Evolutionary conservation across 2,797 vertebrate species (phyloP).

Genomic region (Miichthys miiuy): DNA sequence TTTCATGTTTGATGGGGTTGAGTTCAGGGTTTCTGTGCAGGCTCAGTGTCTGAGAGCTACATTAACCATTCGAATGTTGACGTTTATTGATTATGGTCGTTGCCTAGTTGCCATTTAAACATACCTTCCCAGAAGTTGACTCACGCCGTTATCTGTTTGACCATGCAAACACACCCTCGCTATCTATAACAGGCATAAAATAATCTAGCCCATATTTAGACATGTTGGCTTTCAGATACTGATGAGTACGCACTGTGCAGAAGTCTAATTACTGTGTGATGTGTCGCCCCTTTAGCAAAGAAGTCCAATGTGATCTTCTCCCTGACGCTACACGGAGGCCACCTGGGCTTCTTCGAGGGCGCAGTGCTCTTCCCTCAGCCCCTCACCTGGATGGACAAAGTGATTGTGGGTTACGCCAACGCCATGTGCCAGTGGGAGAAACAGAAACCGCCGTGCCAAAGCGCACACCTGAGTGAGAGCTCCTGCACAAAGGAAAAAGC

Average conservation of each 20-base stretch:
- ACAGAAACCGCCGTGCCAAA: slow-evolving; percentile 94
- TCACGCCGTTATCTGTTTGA: slow-evolving; percentile 51
- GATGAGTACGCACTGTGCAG: neutral
- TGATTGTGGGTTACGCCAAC: slow-evolving; percentile 94
- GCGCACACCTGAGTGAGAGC: slow-evolving; percentile 81
- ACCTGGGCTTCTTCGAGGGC: slow-evolving; percentile 98
- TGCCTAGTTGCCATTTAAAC: neutral
- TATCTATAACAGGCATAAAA: slow-evolving; percentile 4
- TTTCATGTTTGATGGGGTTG: neutral
- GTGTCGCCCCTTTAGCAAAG: slow-evolving; percentile 71
- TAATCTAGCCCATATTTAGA: slow-evolving; percentile 12
- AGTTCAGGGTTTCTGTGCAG: neutral
- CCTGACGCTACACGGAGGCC: slow-evolving; percentile 95
- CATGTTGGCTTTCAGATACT: slow-evolving; percentile 10
- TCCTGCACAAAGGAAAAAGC: slow-evolving; percentile 82
- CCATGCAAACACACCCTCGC: slow-evolving; percentile 27
- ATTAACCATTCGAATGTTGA: neutral
- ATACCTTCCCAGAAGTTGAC: slow-evolving; percentile 12
- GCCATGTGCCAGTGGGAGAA: slow-evolving; percentile 97
- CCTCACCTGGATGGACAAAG: slow-evolving; percentile 99
- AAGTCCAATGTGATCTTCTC: slow-evolving; percentile 91
- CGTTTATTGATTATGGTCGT: neutral
- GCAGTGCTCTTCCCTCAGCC: slow-evolving; percentile 96
- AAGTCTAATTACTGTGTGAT: slow-evolving; percentile 20
- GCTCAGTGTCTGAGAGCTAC: neutral